Evolutionary conservation across 1,140 invertebrate genomes (phyloP).

Genomic region (Propsilocerus akamusi): DNA sequence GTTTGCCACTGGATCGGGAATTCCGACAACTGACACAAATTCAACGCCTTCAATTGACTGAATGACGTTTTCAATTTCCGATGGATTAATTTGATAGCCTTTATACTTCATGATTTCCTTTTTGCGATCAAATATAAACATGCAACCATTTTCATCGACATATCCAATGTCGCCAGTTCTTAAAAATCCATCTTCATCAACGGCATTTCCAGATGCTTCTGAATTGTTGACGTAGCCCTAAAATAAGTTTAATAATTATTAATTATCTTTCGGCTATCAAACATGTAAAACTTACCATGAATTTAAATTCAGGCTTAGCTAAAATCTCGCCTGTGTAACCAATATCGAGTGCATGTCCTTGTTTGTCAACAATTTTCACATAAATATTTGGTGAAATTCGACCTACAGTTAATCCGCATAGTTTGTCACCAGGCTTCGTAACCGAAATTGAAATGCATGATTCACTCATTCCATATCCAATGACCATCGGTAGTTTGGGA

Average conservation of each 20-base stretch:
- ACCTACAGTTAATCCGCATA: too few relatives aligned
- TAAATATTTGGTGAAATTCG: too few relatives aligned
- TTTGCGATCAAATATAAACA: slow-evolving; percentile 47
- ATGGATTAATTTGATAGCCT: slow-evolving; percentile 50
- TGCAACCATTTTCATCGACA: slow-evolving; percentile 38
- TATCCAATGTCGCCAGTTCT: slow-evolving; percentile 55
- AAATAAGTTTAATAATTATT: too few relatives aligned
- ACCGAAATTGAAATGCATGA: too few relatives aligned
- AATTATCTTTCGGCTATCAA: too few relatives aligned
- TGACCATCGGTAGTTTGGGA: too few relatives aligned
- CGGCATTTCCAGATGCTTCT: slow-evolving; percentile 32
- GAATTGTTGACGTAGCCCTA: slow-evolving; percentile 36
- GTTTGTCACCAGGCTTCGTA: too few relatives aligned
- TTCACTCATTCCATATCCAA: too few relatives aligned
- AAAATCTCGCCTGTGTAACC: slow-evolving; percentile 42
- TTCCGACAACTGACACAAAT: slow-evolving; percentile 46
- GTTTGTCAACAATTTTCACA: too few relatives aligned
- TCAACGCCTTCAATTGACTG: slow-evolving; percentile 35
- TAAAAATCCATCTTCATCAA: slow-evolving; percentile 47
- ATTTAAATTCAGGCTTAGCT: slow-evolving; percentile 33
- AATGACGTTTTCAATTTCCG: slow-evolving; percentile 50
- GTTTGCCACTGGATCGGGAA: slow-evolving; percentile 37
- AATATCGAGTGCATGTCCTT: slow-evolving; percentile 30
- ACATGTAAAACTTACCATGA: too few relatives aligned
- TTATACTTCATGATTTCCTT: slow-evolving; percentile 61